Evolutionary conservation across 1,140 invertebrate genomes (phyloP), one percentile per base, ranked within the genome.

Genomic region (Neoseiulus cucumeris): DNA sequence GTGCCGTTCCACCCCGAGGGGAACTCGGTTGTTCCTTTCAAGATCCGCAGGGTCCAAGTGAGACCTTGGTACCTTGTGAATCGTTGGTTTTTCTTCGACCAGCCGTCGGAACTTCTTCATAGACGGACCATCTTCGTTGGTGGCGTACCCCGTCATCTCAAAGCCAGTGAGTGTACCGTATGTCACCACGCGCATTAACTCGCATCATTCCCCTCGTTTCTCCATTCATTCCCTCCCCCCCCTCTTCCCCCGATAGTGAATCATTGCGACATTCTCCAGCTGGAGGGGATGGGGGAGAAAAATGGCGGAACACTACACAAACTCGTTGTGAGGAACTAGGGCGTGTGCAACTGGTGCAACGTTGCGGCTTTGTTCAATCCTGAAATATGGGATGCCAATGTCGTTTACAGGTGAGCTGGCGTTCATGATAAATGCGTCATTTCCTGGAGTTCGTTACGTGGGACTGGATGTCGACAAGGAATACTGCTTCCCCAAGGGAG

Each of bases 91-190:
- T 59, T 59, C 22, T 33, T 59, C 14, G 51, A 59, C 33, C 25
- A 59, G 51, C 51, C 51, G 25, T 59, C 51, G 14, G 51, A 59
- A 17, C 51, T 59, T 25, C 51, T 59, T 1, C 64, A 65, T 9
- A 12, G 64, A 17, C 64, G 9, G 29, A 65, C 64, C 14, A 59
- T 65, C 17, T 65, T 65, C 22, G 64, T 65, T 25, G 64, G 64
- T 17, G 64, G 64, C 28, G 64, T 65, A 14, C 64, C 64, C 4
- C 64, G 64, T 25, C 29, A 28, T 9, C 28, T 65, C 28, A 65
- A 42, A 42, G 64, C 64, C 14, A 22, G 64, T 65, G 30, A 28
- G 64, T 65, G 20, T 22, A 20, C 64, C 17, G 33, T 39, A 6
- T 39, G 4, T 39, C 33, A 6, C 33, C 33, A 6, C 9, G 33